phyloP scores from a whole-genome alignment of 2,113 vertebrate species.

The Pongo abelii region DNA sequence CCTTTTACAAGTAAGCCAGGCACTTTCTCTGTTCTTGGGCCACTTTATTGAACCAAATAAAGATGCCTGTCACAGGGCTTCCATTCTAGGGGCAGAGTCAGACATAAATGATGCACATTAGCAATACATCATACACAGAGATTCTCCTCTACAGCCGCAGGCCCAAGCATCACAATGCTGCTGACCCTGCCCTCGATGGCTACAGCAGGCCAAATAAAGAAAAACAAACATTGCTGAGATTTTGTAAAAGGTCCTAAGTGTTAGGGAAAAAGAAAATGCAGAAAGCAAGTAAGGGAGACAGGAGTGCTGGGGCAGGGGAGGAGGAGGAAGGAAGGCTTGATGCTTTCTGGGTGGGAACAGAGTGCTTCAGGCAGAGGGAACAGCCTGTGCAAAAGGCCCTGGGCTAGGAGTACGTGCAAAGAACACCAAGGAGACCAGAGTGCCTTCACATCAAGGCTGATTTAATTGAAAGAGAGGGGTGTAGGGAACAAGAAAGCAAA shows the following conservation, averaged over 20 bases:
- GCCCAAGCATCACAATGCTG: neutral
- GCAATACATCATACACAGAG: neutral
- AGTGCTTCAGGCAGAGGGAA: neutral
- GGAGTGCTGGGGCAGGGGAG: neutral
- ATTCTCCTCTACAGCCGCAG: neutral
- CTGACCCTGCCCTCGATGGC: neutral
- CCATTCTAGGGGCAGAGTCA: neutral
- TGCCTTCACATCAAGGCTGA: neutral
- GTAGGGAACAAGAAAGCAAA: neutral
- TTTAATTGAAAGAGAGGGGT: neutral
- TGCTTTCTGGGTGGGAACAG: neutral
- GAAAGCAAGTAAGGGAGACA: neutral
- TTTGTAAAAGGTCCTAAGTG: neutral
- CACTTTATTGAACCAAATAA: neutral
- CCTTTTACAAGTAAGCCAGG: neutral
- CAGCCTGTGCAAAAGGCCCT: neutral
- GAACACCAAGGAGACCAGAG: neutral
- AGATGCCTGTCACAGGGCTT: neutral
- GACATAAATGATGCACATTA: neutral
- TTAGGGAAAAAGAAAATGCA: neutral
- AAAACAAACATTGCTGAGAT: neutral
- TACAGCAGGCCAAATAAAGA: neutral
- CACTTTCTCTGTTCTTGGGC: neutral
- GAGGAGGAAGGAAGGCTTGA: neutral
- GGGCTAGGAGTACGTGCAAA: neutral